These are phyloP conservation scores for Chondrosia reniformis DNA, from an alignment of 37 sponge, comb jelly and placozoan species.

Conservation along the genomic window DNA sequence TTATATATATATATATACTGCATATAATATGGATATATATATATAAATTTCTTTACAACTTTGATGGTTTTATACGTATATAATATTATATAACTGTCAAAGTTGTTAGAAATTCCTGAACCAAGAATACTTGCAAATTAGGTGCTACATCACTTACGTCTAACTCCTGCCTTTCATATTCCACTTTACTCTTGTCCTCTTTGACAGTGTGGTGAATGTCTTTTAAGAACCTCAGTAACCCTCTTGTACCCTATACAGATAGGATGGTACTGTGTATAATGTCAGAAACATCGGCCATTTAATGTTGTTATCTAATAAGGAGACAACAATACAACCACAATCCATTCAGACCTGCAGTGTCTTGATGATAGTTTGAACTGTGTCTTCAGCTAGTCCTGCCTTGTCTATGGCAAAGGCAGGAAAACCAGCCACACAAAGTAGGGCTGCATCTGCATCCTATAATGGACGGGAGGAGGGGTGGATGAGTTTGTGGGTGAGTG, in stretches of 20 bases:
- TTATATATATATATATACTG: not conserved
- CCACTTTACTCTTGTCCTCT: slow-evolving; percentile 36
- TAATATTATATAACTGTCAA: too few species aligned
- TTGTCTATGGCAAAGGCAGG: slow-evolving; percentile 88
- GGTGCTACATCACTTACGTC: slow-evolving; percentile 20
- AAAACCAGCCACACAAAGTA: slow-evolving; percentile 74
- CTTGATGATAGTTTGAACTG: slow-evolving; percentile 35
- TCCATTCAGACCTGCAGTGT: slow-evolving; percentile 41
- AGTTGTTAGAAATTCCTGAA: too few species aligned
- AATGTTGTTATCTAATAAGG: not conserved
- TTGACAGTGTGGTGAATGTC: slow-evolving; percentile 70
- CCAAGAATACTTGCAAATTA: too few species aligned
- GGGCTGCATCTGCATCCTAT: slow-evolving; percentile 85
- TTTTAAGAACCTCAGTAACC: slow-evolving; percentile 66
- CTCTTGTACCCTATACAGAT: not conserved
- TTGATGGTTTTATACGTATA: too few species aligned
- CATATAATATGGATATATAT: not conserved
- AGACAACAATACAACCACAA: not conserved
- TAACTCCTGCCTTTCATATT: slow-evolving; percentile 47
- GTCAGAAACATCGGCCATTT: not conserved
- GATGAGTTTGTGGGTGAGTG: not conserved
- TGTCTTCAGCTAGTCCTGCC: slow-evolving; percentile 28
- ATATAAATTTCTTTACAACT: too few species aligned
- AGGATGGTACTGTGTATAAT: not conserved
- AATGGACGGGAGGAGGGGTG: not conserved